phyloP scores from a whole-genome alignment of 2,113 vertebrate species.

The Indicator indicator region DNA sequence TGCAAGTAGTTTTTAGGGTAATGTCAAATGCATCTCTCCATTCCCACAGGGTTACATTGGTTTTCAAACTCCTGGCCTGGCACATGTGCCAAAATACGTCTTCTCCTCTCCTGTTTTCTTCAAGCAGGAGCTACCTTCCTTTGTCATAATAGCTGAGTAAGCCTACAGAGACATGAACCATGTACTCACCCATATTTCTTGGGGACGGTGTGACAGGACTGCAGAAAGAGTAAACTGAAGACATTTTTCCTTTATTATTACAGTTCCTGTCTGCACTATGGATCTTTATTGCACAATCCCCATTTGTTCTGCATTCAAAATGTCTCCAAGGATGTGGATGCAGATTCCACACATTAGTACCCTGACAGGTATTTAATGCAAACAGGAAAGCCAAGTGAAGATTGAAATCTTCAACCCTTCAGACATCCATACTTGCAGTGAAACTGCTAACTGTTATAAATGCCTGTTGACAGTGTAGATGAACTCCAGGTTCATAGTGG shows the following conservation, averaged over 20 bases:
- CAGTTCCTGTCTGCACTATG: neutral
- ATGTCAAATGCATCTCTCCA: neutral
- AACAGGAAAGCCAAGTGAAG: neutral
- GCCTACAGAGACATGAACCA: neutral
- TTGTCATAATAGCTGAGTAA: neutral
- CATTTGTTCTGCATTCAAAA: neutral
- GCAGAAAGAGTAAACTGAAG: neutral
- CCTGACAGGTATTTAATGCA: conserved; percentile 5
- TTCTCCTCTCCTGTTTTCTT: neutral
- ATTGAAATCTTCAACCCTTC: neutral
- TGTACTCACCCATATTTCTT: rapidly evolving
- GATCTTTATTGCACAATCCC: neutral
- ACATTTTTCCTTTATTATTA: neutral
- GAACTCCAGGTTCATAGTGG: neutral
- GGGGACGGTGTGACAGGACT: neutral
- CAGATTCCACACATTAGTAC: neutral
- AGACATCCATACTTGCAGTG: neutral
- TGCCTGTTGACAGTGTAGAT: conserved; percentile 4
- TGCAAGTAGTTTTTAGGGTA: neutral
- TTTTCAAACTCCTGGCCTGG: neutral
- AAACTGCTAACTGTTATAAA: neutral
- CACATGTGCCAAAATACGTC: neutral
- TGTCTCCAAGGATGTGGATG: neutral
- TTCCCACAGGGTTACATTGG: neutral
- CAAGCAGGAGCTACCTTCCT: neutral